Evolutionary conservation across 2,888 invertebrate species (phyloP).

Genomic region (Galeruca laticollis): DNA sequence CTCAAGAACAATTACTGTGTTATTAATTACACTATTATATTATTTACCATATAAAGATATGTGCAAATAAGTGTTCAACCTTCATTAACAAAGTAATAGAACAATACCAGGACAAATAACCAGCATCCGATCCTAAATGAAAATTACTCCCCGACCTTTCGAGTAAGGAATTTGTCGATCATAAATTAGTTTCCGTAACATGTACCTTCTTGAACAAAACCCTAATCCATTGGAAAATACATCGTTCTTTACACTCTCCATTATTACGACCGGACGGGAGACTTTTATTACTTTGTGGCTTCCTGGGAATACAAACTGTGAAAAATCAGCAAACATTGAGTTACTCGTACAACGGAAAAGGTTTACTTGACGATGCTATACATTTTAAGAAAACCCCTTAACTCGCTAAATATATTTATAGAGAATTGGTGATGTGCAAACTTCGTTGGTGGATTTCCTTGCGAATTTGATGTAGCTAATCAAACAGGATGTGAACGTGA

Average conservation of each 20-base stretch:
- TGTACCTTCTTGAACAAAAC: slow-evolving; percentile 7
- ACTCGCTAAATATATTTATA: neutral
- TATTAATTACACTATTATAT: no score
- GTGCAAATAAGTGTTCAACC: neutral
- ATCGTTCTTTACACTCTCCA: slow-evolving; percentile 7
- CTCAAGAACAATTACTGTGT: no score
- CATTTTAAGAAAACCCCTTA: neutral
- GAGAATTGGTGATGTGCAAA: no score
- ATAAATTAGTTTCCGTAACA: slow-evolving; percentile 1
- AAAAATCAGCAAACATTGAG: neutral
- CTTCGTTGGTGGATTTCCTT: no score
- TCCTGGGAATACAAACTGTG: slow-evolving; percentile 5
- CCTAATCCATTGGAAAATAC: slow-evolving; percentile 8
- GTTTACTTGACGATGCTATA: neutral
- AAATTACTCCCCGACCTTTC: neutral
- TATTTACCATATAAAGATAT: neutral
- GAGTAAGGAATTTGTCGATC: neutral
- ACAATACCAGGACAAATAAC: neutral
- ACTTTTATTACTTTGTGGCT: slow-evolving; percentile 2
- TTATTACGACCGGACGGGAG: slow-evolving; percentile 3
- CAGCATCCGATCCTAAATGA: neutral
- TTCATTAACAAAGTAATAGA: neutral
- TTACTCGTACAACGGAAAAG: neutral
- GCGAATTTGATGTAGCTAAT: no score
- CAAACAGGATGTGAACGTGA: no score